Evolutionary conservation across 2,888 invertebrate species (phyloP).

Genomic region (Pachymerium ferrugineum): DNA sequence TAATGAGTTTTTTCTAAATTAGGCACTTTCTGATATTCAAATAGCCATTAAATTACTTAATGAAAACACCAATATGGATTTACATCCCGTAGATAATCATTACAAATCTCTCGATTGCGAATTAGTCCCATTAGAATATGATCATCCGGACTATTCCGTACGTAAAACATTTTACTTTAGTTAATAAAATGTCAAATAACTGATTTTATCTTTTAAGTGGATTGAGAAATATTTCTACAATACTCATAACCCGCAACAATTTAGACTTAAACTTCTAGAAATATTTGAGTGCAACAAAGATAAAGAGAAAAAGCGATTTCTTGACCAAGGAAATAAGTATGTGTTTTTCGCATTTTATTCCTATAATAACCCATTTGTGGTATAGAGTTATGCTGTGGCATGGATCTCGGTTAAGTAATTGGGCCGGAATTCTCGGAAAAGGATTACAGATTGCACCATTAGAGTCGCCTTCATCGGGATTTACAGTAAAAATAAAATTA

Average conservation of each 20-base stretch:
- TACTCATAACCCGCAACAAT: no score
- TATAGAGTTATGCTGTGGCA: constrained; percentile 51
- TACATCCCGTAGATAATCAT: constrained; percentile 50
- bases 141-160: constrained; percentile 47
- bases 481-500: constrained; percentile 46
- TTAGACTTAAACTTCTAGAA: constrained; percentile 48
- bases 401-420: constrained; percentile 52
- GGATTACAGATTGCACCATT: constrained; percentile 53
- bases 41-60: constrained; percentile 50
- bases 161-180: not conserved
- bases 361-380: not conserved
- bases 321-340: constrained; percentile 48
- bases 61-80: constrained; percentile 41
- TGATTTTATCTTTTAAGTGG: constrained; percentile 42
- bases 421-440: constrained; percentile 51
- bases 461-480: constrained; percentile 53
- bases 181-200: not conserved
- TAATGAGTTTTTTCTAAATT: constrained; percentile 14
- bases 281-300: constrained; percentile 47
- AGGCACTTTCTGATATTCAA: constrained; percentile 50
- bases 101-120: constrained; percentile 50
- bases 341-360: not conserved
- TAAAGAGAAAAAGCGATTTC: constrained; percentile 45
- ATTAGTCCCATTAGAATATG: constrained; percentile 45
- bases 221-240: constrained; percentile 48